Evolutionary conservation across 2,113 vertebrate species (phyloP).

Genomic region (Cephalophus harveyi): DNA sequence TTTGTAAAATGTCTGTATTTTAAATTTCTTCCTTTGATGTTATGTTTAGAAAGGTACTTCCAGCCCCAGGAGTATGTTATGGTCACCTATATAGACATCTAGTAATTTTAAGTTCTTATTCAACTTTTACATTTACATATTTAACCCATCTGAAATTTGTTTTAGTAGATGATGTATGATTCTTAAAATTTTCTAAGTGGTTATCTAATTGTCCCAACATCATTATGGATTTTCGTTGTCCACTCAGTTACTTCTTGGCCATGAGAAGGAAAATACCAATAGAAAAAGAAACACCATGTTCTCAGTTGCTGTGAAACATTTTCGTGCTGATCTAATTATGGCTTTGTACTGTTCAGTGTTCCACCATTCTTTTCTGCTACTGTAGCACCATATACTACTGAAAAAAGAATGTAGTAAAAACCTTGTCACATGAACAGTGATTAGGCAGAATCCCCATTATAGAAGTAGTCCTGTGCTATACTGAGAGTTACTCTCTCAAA

Average conservation of each 20-base stretch:
- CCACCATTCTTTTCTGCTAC: neutral
- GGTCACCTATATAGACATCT: neutral
- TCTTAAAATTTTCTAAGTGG: neutral
- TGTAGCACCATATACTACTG: neutral
- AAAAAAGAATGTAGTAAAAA: neutral
- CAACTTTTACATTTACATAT: neutral
- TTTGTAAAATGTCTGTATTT: neutral
- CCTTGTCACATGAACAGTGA: neutral
- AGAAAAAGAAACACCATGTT: neutral
- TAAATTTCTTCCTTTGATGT: neutral
- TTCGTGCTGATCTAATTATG: neutral
- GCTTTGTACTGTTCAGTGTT: neutral
- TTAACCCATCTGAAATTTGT: neutral
- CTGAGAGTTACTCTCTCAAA: neutral
- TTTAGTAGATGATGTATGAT: neutral
- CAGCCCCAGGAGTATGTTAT: neutral
- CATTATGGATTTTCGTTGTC: neutral
- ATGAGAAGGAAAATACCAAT: neutral
- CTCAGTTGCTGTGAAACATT: neutral
- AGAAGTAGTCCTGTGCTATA: neutral
- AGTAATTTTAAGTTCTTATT: neutral
- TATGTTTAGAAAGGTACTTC: neutral
- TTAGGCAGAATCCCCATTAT: too few species aligned
- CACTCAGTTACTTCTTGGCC: neutral
- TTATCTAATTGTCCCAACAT: neutral